A percentile compares a stretch with the other conserved stretches of the same genome.
Conservation (phyloP, 2,797 vertebrate species). For the Dendrocincla tyrannina region DNA sequence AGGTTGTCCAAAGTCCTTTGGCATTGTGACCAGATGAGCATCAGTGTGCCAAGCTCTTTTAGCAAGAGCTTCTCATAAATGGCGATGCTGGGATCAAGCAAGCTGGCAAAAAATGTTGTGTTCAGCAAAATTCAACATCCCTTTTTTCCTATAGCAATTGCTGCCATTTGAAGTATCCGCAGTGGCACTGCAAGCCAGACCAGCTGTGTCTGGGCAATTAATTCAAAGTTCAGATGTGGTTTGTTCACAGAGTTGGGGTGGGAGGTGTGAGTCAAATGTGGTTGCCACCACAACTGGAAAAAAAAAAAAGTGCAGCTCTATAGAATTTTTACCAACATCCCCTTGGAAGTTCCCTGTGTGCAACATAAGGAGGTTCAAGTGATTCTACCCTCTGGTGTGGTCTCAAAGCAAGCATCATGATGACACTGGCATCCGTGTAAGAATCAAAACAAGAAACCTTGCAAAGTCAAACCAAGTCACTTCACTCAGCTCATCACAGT, state of each 20-base stretch:
- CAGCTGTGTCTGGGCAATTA: constrained; percentile 40
- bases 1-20: not conserved
- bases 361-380: not conserved
- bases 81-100: not conserved
- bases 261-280: not conserved
- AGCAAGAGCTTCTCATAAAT: not conserved
- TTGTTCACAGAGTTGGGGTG: not conserved
- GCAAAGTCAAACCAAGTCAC: not conserved
- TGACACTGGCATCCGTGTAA: not conserved
- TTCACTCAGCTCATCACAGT: rapidly evolving
- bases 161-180: not conserved
- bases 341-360: not conserved
- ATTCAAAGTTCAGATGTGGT: constrained; percentile 2
- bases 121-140: constrained; percentile 8
- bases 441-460: not conserved
- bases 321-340: not conserved
- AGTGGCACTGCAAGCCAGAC: constrained; percentile 2
- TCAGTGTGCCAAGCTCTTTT: not conserved
- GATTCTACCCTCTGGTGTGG: not conserved
- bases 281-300: not conserved
- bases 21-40: not conserved
- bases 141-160: not conserved
- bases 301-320: not conserved
- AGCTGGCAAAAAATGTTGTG: not conserved
- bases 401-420: not conserved